A percentile compares a stretch with the other conserved stretches of the same genome.
Conservation (phyloP, 2,888 invertebrate species). For the Cyaniris semiargus region DNA sequence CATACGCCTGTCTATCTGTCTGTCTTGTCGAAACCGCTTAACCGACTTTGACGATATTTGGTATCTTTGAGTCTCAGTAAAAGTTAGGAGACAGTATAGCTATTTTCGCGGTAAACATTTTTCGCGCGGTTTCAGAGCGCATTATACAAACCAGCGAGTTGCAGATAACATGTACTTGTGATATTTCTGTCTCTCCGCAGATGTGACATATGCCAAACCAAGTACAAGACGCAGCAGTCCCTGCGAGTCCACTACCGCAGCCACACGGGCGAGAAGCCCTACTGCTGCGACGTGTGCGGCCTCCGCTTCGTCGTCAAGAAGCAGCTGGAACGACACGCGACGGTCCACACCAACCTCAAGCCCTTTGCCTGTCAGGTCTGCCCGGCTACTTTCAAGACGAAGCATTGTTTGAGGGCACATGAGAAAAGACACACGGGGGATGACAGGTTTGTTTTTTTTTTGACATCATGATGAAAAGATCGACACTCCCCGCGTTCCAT, state of each 20-base stretch:
- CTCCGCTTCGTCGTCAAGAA: constrained; percentile 5
- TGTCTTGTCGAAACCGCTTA: no score
- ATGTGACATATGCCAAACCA: constrained; percentile 6
- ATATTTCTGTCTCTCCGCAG: neutral
- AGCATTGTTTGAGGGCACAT: neutral
- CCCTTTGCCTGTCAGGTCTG: neutral
- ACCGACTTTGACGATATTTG: no score
- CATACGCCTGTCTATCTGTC: no score
- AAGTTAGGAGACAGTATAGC: no score
- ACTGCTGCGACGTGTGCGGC: constrained; percentile 39
- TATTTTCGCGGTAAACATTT: no score
- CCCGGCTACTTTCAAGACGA: neutral
- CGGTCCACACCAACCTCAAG: neutral
- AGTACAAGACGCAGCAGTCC: constrained; percentile 13
- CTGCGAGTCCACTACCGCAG: constrained; percentile 37
- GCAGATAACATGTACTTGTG: no score
- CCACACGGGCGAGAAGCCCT: constrained; percentile 40
- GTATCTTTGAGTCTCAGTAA: no score
- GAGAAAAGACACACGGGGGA: neutral
- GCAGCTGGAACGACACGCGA: constrained; percentile 10
- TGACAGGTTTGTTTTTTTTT: neutral
- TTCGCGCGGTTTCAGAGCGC: no score
- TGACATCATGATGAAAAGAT: neutral
- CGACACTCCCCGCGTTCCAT: no score
- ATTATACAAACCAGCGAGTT: no score